Evolutionary conservation across 2,113 vertebrate genomes (phyloP).

Genomic region (Chiloscyllium plagiosum): DNA sequence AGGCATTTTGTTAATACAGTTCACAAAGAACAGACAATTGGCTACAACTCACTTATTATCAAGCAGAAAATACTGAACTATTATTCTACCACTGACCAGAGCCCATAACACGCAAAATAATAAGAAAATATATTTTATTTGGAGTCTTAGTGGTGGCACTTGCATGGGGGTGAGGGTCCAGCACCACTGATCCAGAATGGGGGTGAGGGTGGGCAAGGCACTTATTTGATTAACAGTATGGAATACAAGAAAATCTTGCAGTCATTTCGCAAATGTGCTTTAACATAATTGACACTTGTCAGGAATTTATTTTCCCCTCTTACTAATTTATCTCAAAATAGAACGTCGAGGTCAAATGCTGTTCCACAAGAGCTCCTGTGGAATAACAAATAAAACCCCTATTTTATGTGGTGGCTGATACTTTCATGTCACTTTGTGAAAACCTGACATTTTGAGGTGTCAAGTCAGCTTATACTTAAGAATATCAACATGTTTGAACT

Average conservation of each 20-base stretch:
- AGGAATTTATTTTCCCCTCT: constrained; percentile 10
- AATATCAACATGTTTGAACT: background rate
- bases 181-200: too few species aligned
- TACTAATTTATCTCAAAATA: constrained; percentile 9
- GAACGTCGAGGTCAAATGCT: background rate
- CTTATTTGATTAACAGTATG: background rate
- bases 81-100: background rate
- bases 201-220: background rate
- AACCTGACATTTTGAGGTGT: background rate
- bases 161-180: background rate
- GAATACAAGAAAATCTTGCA: background rate
- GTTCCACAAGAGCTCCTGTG: background rate
- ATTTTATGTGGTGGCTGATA: background rate
- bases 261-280: background rate
- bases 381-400: background rate
- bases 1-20: background rate
- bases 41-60: background rate
- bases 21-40: background rate
- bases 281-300: background rate
- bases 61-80: background rate
- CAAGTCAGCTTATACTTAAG: background rate
- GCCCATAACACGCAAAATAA: background rate
- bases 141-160: background rate
- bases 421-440: background rate
- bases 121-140: background rate